phyloP scores from a whole-genome alignment of 2,797 vertebrate species.

The Sebastolobus altivelis region DNA sequence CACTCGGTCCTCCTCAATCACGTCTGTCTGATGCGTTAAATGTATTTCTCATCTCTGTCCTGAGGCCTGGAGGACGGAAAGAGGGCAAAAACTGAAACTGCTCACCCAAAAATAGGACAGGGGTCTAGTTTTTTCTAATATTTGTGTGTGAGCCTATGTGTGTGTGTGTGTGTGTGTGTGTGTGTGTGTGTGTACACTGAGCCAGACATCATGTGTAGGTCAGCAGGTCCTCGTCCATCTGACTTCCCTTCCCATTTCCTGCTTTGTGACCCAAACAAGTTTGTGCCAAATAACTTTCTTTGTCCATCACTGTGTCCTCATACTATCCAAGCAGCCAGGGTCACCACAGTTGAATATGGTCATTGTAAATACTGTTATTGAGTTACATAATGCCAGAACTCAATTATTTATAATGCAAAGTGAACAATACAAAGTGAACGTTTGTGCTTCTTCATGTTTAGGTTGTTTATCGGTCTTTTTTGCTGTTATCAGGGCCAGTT shows the following conservation, averaged over 20 bases:
- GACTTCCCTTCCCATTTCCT: constrained; percentile 68
- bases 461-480: background rate
- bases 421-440: background rate
- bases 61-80: constrained; percentile 27
- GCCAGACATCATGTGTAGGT: constrained; percentile 58
- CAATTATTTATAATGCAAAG: background rate
- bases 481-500: background rate
- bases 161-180: background rate
- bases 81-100: constrained; percentile 45
- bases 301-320: background rate
- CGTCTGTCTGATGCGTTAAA: constrained; percentile 9
- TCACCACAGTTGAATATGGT: background rate
- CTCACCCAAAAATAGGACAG: constrained; percentile 54
- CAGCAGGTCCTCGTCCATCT: constrained; percentile 66
- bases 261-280: constrained; percentile 32
- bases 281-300: background rate
- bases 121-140: constrained; percentile 44
- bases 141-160: background rate
- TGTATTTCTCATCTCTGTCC: constrained; percentile 17
- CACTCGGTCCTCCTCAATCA: constrained; percentile 1
- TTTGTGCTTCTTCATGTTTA: background rate
- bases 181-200: constrained; percentile 15
- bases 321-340: background rate
- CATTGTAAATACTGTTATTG: background rate
- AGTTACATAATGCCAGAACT: background rate